Conservation (phyloP, 2,888 invertebrate genomes). For the Cabera pusaria region DNA sequence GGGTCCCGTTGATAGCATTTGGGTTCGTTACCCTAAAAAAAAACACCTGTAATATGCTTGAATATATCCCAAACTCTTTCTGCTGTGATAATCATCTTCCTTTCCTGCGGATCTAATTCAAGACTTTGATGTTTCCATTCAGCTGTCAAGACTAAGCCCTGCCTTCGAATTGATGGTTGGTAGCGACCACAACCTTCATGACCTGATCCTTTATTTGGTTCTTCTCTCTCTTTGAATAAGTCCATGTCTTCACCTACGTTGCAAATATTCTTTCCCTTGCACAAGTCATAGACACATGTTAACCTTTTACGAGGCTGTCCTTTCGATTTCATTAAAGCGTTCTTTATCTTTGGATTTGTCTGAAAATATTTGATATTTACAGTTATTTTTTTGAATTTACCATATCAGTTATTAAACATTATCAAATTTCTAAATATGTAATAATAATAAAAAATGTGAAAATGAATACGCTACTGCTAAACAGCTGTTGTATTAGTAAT, state of each 20-base stretch:
- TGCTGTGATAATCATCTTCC: conserved; percentile 96
- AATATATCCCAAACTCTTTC: conserved; percentile 99
- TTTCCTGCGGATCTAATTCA: conserved; percentile 98
- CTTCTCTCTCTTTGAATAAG: conserved; percentile 90
- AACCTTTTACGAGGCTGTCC: conserved; percentile 97
- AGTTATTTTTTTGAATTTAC: no score
- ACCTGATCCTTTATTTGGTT: conserved; percentile 82
- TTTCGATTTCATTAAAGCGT: conserved; percentile 97
- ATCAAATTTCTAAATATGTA: no score
- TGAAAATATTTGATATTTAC: no score
- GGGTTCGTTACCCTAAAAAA: no score
- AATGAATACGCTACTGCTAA: no score
- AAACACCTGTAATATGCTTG: conserved; percentile 93
- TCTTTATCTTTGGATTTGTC: conserved; percentile 96
- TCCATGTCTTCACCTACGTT: conserved; percentile 99
- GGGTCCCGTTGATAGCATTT: no score
- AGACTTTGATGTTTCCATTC: conserved; percentile 99
- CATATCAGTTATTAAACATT: no score
- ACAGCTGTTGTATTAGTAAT: no score
- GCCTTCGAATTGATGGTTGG: conserved; percentile 95
- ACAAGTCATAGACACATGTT: conserved; percentile 97
- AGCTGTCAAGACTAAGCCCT: conserved; percentile 96
- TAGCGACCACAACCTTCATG: conserved; percentile 99
- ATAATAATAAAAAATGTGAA: no score
- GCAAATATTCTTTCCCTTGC: conserved; percentile 98